Conservation (phyloP, 2,888 invertebrate genomes). For the Drosophila meridiana region DNA sequence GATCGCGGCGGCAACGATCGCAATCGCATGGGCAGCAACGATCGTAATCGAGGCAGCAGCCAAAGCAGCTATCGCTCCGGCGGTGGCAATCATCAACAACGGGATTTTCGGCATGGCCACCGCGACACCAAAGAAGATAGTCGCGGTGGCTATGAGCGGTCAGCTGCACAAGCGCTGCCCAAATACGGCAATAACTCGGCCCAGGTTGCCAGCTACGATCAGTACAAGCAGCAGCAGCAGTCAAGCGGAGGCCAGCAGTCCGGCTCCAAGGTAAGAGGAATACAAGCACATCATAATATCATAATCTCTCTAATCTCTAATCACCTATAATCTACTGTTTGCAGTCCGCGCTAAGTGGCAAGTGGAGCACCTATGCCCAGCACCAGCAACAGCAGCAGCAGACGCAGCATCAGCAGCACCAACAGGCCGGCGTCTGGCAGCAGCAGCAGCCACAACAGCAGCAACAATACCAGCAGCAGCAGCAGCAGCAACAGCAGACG, state of each 20-base stretch:
- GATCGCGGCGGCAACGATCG: slow-evolving; percentile 77
- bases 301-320: background rate
- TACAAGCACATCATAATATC: too few species aligned
- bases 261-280: slow-evolving; percentile 63
- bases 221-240: slow-evolving; percentile 72
- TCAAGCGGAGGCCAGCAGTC: slow-evolving; percentile 52
- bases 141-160: slow-evolving; percentile 85
- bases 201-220: slow-evolving; percentile 68
- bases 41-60: slow-evolving; percentile 75
- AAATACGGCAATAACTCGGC: slow-evolving; percentile 68
- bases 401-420: slow-evolving; percentile 45
- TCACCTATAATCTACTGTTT: background rate
- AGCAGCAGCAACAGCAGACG: slow-evolving; percentile 62
- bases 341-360: slow-evolving; percentile 67
- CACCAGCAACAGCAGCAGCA: slow-evolving; percentile 68
- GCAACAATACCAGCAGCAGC: slow-evolving; percentile 52
- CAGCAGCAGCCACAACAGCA: slow-evolving; percentile 66
- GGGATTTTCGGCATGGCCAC: slow-evolving; percentile 86
- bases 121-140: slow-evolving; percentile 85
- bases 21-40: slow-evolving; percentile 70
- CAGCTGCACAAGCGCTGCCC: slow-evolving; percentile 80
- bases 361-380: slow-evolving; percentile 77
- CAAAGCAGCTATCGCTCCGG: slow-evolving; percentile 83
- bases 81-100: slow-evolving; percentile 82
- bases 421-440: slow-evolving; percentile 46